phyloP scores from a whole-genome alignment of 2,888 invertebrate species.

The Lithosia quadra region DNA sequence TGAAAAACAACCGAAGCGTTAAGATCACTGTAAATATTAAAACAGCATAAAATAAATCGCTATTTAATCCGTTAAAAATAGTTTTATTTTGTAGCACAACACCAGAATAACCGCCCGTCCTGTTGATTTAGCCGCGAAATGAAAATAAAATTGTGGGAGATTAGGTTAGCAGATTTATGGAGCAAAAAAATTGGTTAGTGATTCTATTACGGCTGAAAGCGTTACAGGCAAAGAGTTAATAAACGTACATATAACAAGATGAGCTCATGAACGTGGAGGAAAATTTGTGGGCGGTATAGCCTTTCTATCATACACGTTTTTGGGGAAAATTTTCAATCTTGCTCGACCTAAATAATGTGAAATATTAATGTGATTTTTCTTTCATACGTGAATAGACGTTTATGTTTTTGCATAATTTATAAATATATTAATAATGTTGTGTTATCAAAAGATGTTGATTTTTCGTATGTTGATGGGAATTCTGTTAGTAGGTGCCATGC shows the following conservation, averaged over 20 bases:
- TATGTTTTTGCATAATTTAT: constrained; percentile 5
- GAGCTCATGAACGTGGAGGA: not conserved
- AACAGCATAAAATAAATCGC: not conserved
- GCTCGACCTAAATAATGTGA: constrained; percentile 7
- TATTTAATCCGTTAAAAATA: not conserved
- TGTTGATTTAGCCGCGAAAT: constrained; percentile 22
- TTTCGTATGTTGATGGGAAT: not conserved
- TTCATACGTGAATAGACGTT: not conserved
- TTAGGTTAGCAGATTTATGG: constrained; percentile 19
- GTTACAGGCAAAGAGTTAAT: constrained; percentile 19
- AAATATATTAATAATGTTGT: not conserved
- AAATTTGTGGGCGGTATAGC: constrained; percentile 6
- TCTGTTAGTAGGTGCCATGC: too few species aligned
- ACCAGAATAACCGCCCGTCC: not conserved
- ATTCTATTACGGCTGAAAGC: constrained; percentile 20
- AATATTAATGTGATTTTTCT: constrained; percentile 6
- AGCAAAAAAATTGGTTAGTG: constrained; percentile 20
- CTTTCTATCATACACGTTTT: constrained; percentile 12
- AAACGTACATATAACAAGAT: constrained; percentile 14
- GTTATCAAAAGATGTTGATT: not conserved
- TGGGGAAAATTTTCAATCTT: constrained; percentile 18
- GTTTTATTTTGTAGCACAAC: not conserved
- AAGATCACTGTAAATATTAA: too few species aligned
- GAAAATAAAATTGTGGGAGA: constrained; percentile 16
- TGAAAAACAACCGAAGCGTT: too few species aligned